Evolutionary conservation across 2,797 vertebrate genomes (phyloP).

Genomic region (Enteromius radiatus): DNA sequence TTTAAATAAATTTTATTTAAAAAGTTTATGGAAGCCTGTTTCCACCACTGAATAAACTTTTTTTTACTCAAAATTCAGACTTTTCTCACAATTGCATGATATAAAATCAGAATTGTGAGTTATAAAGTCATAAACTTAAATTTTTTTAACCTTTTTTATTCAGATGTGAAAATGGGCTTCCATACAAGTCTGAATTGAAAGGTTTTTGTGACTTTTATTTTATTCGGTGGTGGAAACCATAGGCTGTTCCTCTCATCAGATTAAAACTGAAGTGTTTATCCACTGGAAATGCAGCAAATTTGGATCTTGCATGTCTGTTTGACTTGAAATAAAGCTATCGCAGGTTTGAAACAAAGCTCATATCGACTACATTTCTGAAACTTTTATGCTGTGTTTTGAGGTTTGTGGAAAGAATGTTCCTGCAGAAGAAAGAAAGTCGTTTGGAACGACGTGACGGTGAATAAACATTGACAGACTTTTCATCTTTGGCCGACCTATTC

Average conservation of each 20-base stretch:
- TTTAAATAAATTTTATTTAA: no score
- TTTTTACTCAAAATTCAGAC: no score
- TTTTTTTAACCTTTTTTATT: no score
- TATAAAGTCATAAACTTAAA: no score
- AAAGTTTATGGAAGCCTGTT: no score
- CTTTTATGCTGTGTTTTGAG: not conserved
- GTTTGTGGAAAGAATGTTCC: not conserved
- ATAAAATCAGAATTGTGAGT: not conserved
- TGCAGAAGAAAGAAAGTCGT: not conserved
- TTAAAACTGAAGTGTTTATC: not conserved
- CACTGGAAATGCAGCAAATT: not conserved
- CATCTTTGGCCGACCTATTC: not conserved
- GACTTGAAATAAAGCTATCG: not conserved
- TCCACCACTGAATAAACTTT: no score
- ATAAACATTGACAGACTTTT: constrained; percentile 5
- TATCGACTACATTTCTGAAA: not conserved
- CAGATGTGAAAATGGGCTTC: not conserved
- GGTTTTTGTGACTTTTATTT: no score
- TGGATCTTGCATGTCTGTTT: not conserved
- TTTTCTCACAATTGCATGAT: no score
- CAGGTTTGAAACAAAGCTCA: not conserved
- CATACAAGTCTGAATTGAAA: no score
- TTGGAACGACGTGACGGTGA: not conserved
- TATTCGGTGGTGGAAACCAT: no score
- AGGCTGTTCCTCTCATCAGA: no score